Evolutionary conservation across 2,888 invertebrate genomes (phyloP).

Genomic region (Metellina segmentata): DNA sequence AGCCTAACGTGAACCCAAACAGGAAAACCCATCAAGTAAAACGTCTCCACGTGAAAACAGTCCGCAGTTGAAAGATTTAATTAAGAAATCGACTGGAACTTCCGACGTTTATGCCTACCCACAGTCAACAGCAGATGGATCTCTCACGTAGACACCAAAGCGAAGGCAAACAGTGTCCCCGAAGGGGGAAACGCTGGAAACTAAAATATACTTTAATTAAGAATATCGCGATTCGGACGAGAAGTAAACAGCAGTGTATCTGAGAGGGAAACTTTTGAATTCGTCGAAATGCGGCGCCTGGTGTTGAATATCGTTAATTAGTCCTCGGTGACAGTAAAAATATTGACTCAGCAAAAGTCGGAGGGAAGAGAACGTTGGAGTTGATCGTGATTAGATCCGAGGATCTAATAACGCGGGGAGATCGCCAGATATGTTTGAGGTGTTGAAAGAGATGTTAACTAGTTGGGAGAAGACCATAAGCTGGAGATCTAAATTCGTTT

Average conservation of each 20-base stretch:
- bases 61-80: not conserved
- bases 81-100: not conserved
- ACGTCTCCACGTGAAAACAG: not conserved
- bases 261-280: not conserved
- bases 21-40: not conserved
- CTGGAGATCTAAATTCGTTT: not conserved
- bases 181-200: not conserved
- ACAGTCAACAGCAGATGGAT: not conserved
- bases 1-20: not conserved
- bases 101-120: not conserved
- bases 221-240: not conserved
- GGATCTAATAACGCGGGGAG: not conserved
- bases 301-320: slow-evolving; percentile 31
- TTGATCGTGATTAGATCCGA: not conserved
- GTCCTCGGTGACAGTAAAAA: slow-evolving; percentile 24
- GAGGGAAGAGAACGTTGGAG: not conserved
- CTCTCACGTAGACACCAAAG: not conserved
- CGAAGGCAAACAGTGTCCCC: not conserved
- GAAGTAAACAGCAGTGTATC: not conserved
- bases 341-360: slow-evolving; percentile 28
- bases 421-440: not conserved
- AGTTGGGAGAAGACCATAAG: not conserved
- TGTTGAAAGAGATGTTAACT: not conserved
- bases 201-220: not conserved
- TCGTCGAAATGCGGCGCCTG: not conserved